Evolutionary conservation across 2,797 vertebrate genomes (phyloP), one percentile per base, ranked within the genome.

Genomic region (Cossypha dichroa): DNA sequence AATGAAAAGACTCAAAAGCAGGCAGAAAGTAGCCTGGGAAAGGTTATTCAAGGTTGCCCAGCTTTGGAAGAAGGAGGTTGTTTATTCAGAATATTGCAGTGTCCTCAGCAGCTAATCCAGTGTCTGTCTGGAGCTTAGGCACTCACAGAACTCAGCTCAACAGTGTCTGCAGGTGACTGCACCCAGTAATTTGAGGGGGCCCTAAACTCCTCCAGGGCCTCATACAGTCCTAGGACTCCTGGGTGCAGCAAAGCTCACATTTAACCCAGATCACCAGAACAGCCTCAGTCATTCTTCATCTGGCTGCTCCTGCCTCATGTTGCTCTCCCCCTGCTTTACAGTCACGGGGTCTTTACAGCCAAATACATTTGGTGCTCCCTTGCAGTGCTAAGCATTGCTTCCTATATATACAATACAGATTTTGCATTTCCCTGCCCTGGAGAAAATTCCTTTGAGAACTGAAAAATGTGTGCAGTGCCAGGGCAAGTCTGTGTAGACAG

Each of bases 1-100:
- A 92, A 81, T 54, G 15, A 80, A 90, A 85, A 85, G 34, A 58
- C 58, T 56, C 43, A 77, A 92, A 87, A 83, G 31, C 26, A 76
- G 33, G 14, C n/a, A 73, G 36, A 77, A 22, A 72, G 52, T 16
- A 84, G 51, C 26, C 36, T 90, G 23, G 36, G 59, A 76, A 80
- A 88, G 67, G 77, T 70, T 82, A 85, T 54, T 59, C 70, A 82
- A 79, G 59, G 75, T 21, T 82, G 26, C 25, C 38, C 33, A 87
- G 41, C 49, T 59, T n/a, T 82, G 63, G 52, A 51, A 85, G 60
- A 86, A 85, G 16, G 7, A n/a, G 34, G 25, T 29, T 91, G 18
- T 46, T 80, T 63, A 66, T 25, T 81, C 4, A 49, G 89, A 93
- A 85, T 59, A 49, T 55, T 62, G 9, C 25, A 31, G 25, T 22